Evolutionary conservation across 2,113 vertebrate species (phyloP).

Genomic region (Noctilio leporinus): DNA sequence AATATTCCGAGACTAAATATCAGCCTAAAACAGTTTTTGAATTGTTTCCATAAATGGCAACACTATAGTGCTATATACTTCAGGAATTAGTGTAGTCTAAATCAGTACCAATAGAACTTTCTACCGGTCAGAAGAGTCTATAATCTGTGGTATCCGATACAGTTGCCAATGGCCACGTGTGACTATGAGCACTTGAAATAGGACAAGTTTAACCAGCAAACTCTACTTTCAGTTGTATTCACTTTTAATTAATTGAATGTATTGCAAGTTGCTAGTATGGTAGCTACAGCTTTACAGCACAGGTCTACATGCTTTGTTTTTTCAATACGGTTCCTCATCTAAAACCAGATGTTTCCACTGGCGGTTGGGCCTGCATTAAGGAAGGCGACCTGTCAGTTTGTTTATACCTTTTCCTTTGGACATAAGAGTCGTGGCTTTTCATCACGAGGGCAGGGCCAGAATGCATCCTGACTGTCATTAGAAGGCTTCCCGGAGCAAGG

Average conservation of each 20-base stretch:
- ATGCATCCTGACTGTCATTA: neutral
- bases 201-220: neutral
- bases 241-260: conserved; percentile 8
- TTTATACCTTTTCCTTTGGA: neutral
- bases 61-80: neutral
- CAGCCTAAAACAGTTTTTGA: neutral
- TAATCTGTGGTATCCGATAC: neutral
- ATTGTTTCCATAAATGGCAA: neutral
- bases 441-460: neutral
- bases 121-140: neutral
- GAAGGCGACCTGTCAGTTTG: neutral
- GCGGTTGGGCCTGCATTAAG: neutral
- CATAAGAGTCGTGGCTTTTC: neutral
- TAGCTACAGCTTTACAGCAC: neutral
- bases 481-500: neutral
- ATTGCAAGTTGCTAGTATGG: neutral
- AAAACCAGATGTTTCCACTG: neutral
- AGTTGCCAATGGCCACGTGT: neutral
- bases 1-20: neutral
- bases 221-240: neutral
- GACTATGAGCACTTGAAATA: neutral
- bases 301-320: neutral
- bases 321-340: neutral
- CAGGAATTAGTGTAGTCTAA: neutral
- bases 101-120: neutral